Conservation (phyloP, 2,797 vertebrate genomes). For the Pteropus rufus region DNA sequence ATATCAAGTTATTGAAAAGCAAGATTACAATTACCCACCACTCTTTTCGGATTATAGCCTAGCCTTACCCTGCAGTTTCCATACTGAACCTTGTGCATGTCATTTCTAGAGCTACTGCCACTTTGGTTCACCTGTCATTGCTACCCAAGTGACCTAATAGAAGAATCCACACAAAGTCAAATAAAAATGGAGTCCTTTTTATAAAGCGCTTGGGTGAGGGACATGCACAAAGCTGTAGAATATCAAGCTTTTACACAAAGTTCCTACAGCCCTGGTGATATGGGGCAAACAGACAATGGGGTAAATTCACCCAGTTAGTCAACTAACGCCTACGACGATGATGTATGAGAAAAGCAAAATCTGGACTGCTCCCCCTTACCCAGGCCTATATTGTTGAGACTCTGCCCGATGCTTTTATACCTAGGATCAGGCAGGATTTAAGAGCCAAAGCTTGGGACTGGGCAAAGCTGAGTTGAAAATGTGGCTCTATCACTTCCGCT, state of each 20-base stretch:
- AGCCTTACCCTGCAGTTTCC: background rate
- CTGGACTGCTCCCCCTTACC: accelerated
- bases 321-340: background rate
- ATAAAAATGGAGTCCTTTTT: background rate
- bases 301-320: background rate
- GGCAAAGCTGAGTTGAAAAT: background rate
- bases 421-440: background rate
- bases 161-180: background rate
- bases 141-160: background rate
- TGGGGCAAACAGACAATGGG: background rate
- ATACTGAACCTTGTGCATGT: background rate
- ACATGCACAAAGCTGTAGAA: background rate
- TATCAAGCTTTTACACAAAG: background rate
- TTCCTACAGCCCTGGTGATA: background rate
- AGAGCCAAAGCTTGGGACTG: background rate
- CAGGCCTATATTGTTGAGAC: background rate
- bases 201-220: background rate
- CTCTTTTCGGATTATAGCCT: background rate
- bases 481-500: background rate
- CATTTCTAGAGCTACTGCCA: background rate
- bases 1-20: background rate
- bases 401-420: background rate
- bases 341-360: background rate
- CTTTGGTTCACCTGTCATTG: background rate
- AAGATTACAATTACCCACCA: background rate